Percentiles rank a stretch among this genome's conserved stretches.
Conservation (phyloP, 2,113 vertebrate species). For the Noturus placidus region DNA sequence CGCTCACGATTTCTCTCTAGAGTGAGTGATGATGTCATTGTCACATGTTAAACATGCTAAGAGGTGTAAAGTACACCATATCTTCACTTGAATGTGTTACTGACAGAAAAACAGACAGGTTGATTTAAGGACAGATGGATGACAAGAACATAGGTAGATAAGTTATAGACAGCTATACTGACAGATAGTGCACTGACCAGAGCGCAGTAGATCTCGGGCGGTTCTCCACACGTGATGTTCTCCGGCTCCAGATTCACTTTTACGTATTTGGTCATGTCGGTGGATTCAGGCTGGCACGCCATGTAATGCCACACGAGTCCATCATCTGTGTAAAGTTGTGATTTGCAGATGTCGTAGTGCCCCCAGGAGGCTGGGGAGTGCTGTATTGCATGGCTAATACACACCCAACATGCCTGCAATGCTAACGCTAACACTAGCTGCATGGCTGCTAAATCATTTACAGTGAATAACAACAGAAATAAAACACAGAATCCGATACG, state of each 20-base stretch:
- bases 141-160: neutral
- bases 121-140: neutral
- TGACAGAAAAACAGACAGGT: neutral
- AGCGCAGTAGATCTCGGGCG: slow-evolving; percentile 93
- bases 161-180: neutral
- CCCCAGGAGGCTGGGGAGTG: slow-evolving; percentile 93
- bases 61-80: neutral
- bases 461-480: neutral
- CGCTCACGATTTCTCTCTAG: neutral
- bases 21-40: neutral
- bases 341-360: slow-evolving; percentile 97
- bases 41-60: neutral
- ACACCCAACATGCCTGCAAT: slow-evolving; percentile 87
- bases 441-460: slow-evolving; percentile 71
- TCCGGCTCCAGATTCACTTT: slow-evolving; percentile 91
- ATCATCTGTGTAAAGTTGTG: slow-evolving; percentile 91
- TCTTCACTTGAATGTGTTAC: neutral
- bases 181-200: slow-evolving; percentile 81
- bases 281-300: slow-evolving; percentile 96
- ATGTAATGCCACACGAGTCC: slow-evolving; percentile 98
- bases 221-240: slow-evolving; percentile 96
- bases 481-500: neutral
- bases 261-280: slow-evolving; percentile 92
- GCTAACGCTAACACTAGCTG: slow-evolving; percentile 80
- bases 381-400: slow-evolving; percentile 85